Evolutionary conservation across 2,888 invertebrate genomes (phyloP).

Genomic region (Nebria brevicollis): DNA sequence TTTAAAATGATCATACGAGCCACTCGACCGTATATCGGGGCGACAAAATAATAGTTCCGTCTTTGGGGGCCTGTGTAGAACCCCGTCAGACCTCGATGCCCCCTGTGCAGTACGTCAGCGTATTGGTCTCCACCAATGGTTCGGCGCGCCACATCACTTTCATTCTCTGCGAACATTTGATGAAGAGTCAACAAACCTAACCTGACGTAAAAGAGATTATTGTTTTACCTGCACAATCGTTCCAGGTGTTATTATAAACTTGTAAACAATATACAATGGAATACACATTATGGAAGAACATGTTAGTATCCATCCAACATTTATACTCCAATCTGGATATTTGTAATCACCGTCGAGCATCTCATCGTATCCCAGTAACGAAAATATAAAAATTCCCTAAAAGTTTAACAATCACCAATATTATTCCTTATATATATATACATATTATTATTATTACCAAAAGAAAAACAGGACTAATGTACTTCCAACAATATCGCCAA

Average conservation of each 20-base stretch:
- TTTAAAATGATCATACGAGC: conserved; percentile 56
- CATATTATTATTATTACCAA: conserved; percentile 62
- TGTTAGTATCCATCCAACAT: conserved; percentile 84
- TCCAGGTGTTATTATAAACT: conserved; percentile 76
- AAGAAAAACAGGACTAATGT: conserved; percentile 86
- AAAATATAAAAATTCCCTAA: conserved; percentile 84
- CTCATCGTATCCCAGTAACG: conserved; percentile 81
- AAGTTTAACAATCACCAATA: conserved; percentile 42
- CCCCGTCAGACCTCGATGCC: conserved; percentile 67
- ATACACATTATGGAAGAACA: conserved; percentile 87
- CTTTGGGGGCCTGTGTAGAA: conserved; percentile 43
- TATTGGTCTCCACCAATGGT: conserved; percentile 61
- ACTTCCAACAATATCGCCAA: conserved; percentile 88
- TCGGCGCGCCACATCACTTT: conserved; percentile 65
- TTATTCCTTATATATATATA: too few species aligned
- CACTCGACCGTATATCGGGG: conserved; percentile 61
- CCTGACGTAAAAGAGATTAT: too few species aligned
- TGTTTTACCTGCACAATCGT: conserved; percentile 63
- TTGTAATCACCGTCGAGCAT: conserved; percentile 78
- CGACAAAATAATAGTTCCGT: conserved; percentile 50
- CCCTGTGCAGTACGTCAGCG: conserved; percentile 62
- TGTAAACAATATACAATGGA: conserved; percentile 84
- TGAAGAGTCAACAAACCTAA: background rate
- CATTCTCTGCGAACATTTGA: conserved; percentile 60
- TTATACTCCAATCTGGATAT: conserved; percentile 85